Percentiles rank a stretch among this genome's conserved stretches.
phyloP scores from a whole-genome alignment of 1,140 invertebrate genomes.

The Meloidogyne hapla region DNA sequence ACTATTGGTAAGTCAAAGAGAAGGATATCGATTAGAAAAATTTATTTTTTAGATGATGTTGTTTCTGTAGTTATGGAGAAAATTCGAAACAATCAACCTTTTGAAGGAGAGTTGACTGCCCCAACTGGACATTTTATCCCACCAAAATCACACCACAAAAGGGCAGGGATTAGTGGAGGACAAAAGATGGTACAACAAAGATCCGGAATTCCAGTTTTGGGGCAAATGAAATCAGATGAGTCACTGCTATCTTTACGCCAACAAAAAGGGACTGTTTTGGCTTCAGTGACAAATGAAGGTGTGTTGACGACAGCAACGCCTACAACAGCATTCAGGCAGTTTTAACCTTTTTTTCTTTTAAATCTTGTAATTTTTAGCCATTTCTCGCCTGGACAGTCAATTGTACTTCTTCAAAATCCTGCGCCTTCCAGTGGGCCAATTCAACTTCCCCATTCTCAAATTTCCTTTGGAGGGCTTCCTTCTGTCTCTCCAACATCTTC shows the following conservation, averaged over 20 bases:
- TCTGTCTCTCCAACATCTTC: not conserved
- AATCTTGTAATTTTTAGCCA: not conserved
- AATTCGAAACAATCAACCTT: constrained; percentile 43
- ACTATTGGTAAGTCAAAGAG: constrained; percentile 6
- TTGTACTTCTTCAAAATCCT: not conserved
- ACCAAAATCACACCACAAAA: not conserved
- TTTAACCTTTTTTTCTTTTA: not conserved
- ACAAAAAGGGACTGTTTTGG: not conserved
- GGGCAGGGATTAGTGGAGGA: not conserved
- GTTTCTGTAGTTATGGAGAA: constrained; percentile 44
- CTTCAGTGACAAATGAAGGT: not conserved
- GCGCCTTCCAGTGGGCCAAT: not conserved
- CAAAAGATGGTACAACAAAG: not conserved
- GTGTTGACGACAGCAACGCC: not conserved
- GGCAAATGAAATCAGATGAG: not conserved
- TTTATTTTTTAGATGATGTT: constrained; percentile 20
- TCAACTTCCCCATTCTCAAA: not conserved
- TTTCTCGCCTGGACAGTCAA: constrained; percentile 12
- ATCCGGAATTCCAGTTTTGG: not conserved
- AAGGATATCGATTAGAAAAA: not conserved
- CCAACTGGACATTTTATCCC: not conserved
- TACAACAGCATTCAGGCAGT: not conserved
- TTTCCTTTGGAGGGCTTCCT: not conserved
- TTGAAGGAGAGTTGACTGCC: constrained; percentile 38
- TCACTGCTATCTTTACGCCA: not conserved